A percentile compares a stretch with the other conserved stretches of the same genome.
Evolutionary conservation across 2,888 invertebrate genomes (phyloP).

Genomic region (Acleris literana): DNA sequence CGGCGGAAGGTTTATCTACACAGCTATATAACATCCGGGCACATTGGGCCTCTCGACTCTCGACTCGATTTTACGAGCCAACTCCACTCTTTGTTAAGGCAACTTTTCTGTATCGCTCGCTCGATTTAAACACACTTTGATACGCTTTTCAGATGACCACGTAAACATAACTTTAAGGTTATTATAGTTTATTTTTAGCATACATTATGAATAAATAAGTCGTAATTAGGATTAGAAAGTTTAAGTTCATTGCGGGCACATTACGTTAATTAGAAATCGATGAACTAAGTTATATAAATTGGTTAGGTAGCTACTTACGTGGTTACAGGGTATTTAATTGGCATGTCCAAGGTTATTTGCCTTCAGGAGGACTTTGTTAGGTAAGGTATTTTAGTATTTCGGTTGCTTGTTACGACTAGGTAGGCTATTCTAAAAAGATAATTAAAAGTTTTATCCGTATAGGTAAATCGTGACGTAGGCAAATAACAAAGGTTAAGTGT

Average conservation of each 20-base stretch:
- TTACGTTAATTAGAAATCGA: slow-evolving; percentile 33
- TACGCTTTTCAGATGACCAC: slow-evolving; percentile 57
- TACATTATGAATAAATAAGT: slow-evolving; percentile 21
- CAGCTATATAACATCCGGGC: slow-evolving; percentile 82
- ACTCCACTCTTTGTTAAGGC: slow-evolving; percentile 75
- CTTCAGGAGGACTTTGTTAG: slow-evolving; percentile 32
- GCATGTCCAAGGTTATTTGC: slow-evolving; percentile 32
- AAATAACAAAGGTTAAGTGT: slow-evolving; percentile 6
- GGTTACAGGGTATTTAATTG: slow-evolving; percentile 15
- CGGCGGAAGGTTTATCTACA: slow-evolving; percentile 84
- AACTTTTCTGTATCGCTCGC: slow-evolving; percentile 72
- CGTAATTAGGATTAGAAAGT: slow-evolving; percentile 45
- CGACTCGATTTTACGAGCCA: slow-evolving; percentile 73
- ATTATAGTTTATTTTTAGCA: slow-evolving; percentile 51
- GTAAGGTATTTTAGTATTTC: no score
- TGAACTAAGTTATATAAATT: slow-evolving; percentile 27
- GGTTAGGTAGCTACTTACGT: slow-evolving; percentile 22
- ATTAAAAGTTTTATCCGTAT: not conserved
- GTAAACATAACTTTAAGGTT: slow-evolving; percentile 63
- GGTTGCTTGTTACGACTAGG: no score
- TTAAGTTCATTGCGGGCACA: slow-evolving; percentile 53
- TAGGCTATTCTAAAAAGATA: no score
- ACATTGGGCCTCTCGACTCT: slow-evolving; percentile 75
- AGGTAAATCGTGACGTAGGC: not conserved
- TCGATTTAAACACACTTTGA: slow-evolving; percentile 59